Conservation (phyloP, 2,113 vertebrate genomes). For the Rhabdornis inornatus region DNA sequence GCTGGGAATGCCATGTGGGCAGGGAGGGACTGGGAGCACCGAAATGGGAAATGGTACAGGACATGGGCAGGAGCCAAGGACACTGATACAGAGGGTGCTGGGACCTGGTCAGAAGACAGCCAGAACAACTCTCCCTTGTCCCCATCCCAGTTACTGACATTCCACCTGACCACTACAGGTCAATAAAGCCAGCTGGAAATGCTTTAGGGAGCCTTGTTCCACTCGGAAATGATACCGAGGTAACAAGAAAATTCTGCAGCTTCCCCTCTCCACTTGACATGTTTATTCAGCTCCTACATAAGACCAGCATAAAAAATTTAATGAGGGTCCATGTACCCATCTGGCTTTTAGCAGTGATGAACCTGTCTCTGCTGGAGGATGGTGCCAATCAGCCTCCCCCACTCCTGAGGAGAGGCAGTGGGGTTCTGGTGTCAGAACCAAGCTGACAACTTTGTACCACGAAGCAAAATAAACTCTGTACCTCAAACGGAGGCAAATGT, state of each 20-base stretch:
- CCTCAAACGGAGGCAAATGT: background rate
- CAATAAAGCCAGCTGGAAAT: background rate
- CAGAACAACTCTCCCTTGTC: background rate
- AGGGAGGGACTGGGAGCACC: background rate
- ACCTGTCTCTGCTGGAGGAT: background rate
- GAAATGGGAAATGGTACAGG: fast-evolving
- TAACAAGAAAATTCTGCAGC: background rate
- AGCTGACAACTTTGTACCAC: background rate
- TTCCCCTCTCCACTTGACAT: background rate
- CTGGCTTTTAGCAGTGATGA: background rate
- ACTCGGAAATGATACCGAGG: background rate
- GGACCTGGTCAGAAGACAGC: background rate
- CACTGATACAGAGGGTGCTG: background rate
- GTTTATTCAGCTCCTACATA: background rate
- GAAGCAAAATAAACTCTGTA: background rate
- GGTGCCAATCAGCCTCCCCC: fast-evolving
- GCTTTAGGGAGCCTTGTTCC: background rate
- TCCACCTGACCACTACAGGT: background rate
- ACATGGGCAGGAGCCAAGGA: background rate
- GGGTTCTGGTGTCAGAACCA: background rate
- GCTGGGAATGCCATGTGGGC: background rate
- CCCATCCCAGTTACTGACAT: background rate
- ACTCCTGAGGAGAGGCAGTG: fast-evolving
- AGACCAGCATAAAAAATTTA: background rate
- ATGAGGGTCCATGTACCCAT: background rate